A percentile compares a stretch with the other conserved stretches of the same genome.
Evolutionary conservation across 2,113 vertebrate genomes (phyloP).

Genomic region (Psophia crepitans): DNA sequence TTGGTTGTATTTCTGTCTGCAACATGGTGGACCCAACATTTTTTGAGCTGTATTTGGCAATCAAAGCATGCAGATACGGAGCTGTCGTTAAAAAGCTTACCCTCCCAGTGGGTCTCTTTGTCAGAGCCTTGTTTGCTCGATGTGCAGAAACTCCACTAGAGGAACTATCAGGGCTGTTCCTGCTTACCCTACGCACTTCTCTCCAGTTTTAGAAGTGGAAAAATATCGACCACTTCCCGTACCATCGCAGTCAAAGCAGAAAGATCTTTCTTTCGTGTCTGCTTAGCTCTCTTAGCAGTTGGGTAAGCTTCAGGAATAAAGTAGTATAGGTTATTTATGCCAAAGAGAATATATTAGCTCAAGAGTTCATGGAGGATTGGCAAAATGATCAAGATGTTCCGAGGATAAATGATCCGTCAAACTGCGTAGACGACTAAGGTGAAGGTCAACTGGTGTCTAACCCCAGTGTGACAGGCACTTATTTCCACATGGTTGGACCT

Average conservation of each 20-base stretch:
- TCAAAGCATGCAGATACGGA: fast-evolving
- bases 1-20: neutral
- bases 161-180: neutral
- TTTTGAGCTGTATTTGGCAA: neutral
- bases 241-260: neutral
- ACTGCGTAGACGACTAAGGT: neutral
- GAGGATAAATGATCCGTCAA: neutral
- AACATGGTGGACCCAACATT: neutral
- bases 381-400: neutral
- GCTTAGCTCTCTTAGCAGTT: neutral
- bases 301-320: neutral
- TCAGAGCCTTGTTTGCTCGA: neutral
- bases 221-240: fast-evolving
- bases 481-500: constrained; percentile 54
- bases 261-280: neutral
- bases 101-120: neutral
- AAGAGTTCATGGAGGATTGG: neutral
- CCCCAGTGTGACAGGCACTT: constrained; percentile 58
- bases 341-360: neutral
- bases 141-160: constrained; percentile 36
- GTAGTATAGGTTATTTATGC: neutral
- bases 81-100: neutral
- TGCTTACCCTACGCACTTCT: neutral
- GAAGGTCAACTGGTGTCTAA: constrained; percentile 36
- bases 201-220: neutral